Conservation (phyloP, 2,113 vertebrate genomes). For the Spizaetus ornatus region DNA sequence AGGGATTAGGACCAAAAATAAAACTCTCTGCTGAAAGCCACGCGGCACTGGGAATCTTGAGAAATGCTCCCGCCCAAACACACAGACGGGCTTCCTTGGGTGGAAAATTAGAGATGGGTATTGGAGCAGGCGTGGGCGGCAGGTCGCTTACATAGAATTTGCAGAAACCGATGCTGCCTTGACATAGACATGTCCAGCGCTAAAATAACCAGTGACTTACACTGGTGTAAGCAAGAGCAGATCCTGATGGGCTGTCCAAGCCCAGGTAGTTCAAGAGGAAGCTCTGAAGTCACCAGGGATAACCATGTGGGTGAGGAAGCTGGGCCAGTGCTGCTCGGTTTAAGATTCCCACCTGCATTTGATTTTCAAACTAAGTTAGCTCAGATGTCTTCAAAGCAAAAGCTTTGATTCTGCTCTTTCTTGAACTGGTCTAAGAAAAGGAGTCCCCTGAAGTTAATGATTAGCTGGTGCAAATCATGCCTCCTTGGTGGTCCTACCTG, state of each 20-base stretch:
- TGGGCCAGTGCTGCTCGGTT: background rate
- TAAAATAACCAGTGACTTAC: background rate
- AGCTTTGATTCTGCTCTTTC: background rate
- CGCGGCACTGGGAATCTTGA: slow-evolving; percentile 13
- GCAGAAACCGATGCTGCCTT: background rate
- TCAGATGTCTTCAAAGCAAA: background rate
- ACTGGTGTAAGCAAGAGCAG: background rate
- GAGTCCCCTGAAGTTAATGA: background rate
- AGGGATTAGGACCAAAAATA: slow-evolving; percentile 49
- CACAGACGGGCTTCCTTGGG: background rate
- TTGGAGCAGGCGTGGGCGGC: background rate
- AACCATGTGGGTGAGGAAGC: background rate
- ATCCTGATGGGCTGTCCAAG: background rate
- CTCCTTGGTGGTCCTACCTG: background rate
- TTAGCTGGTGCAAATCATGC: background rate
- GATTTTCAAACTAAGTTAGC: background rate
- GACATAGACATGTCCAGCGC: background rate
- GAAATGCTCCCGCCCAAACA: slow-evolving; percentile 13
- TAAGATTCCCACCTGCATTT: background rate
- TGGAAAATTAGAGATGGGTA: slow-evolving; percentile 47
- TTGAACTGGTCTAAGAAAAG: background rate
- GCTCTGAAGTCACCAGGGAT: background rate
- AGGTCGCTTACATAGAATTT: background rate
- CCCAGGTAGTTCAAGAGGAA: background rate
- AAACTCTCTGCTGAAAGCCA: slow-evolving; percentile 16